phyloP scores from a whole-genome alignment of 1,140 invertebrate species.

The Anastrepha obliqua region DNA sequence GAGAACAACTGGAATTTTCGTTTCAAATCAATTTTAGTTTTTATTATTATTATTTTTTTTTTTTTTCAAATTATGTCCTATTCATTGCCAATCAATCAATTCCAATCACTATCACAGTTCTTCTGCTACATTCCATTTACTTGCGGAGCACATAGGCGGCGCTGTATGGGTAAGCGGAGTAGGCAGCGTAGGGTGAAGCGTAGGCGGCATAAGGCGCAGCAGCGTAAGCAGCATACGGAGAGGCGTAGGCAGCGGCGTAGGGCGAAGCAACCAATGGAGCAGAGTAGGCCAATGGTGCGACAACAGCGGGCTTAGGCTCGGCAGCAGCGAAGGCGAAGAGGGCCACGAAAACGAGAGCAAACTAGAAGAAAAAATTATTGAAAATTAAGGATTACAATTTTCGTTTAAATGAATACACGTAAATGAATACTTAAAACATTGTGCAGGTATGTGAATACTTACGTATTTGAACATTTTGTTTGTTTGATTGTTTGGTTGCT shows the following conservation, averaged over 20 bases:
- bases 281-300: background rate
- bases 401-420: background rate
- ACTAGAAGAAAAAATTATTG: slow-evolving; percentile 58
- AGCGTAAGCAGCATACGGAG: slow-evolving; percentile 59
- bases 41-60: background rate
- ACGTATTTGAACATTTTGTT: slow-evolving; percentile 73
- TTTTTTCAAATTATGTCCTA: background rate
- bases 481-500: slow-evolving; percentile 19
- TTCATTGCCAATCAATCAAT: slow-evolving; percentile 27
- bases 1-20: background rate
- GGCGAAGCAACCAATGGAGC: slow-evolving; percentile 59
- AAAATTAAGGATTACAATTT: background rate
- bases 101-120: background rate
- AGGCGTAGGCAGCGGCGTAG: slow-evolving; percentile 64
- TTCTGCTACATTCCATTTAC: slow-evolving; percentile 39
- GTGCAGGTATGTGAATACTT: slow-evolving; percentile 57
- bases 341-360: slow-evolving; percentile 67
- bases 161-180: slow-evolving; percentile 56
- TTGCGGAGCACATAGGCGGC: slow-evolving; percentile 57
- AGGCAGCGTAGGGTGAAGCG: slow-evolving; percentile 53
- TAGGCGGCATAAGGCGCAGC: slow-evolving; percentile 58
- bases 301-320: slow-evolving; percentile 10
- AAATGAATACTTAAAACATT: background rate
- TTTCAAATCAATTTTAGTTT: background rate
- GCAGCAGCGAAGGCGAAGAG: slow-evolving; percentile 34